Base-by-base conservation (phyloP, 2,113 vertebrate species). In the Alouatta palliata region DNA sequence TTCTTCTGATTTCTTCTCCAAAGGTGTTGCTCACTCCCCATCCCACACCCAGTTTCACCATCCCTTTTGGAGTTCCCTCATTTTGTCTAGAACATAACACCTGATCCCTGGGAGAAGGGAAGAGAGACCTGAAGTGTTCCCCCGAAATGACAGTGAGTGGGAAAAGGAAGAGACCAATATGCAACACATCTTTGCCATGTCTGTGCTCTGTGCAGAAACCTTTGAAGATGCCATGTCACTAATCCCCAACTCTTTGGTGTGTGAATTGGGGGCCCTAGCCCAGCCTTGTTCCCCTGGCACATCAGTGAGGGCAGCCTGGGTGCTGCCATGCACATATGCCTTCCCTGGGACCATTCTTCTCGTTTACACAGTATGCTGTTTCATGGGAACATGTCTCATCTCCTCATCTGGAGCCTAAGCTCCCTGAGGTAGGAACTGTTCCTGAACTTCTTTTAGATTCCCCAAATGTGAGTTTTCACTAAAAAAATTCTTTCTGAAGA, bases 141-240 rank as follows among this genome's bases (percentile, higher is more conserved):
- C 4, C 6, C 19, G 3, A 25, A 40, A 32, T 8, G 3, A 25
- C 56, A 35, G 30, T 20, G 30, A n/a, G 4, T 4, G 30, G 45
- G 56, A 40, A 14, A 19, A 79, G 47, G 35, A 86, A 40, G 61
- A 5, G 30, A 8, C n/a, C n/a, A 2, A 1, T 16, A 43, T 32
- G 1, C 1, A 20, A 1, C 1, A 16, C 6, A 3, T 25, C 52
- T 5, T 66, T 3, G 0, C 9, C 30, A 8, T 0, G 0, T 12
- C 14, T 9, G 6, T 2, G 0, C 32, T 61, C 71, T 61, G 16
- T 8, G 35, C 37, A 23, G 71, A 70, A 87, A 27, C 56, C 43
- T 37, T 40, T 23, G 5, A 1, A 32, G 79, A 3, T 0, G 1
- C 56, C 1, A 0, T 5, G 0, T 16, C 4, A 19, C 11, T 10